Conservation (phyloP, 2,113 vertebrate genomes). For the Rhea americana region DNA sequence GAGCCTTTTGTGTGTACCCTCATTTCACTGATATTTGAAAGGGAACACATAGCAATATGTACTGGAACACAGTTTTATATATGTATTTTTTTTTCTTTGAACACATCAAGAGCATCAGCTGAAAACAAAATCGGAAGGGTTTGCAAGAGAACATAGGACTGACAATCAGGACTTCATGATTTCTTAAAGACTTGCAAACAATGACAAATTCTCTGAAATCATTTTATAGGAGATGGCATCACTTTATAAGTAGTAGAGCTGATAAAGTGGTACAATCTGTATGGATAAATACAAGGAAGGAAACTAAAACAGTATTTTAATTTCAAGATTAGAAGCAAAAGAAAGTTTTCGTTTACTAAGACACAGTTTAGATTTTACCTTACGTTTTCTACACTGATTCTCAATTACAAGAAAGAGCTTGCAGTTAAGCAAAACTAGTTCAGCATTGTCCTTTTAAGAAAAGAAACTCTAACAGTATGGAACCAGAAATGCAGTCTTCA, state of each 20-base stretch:
- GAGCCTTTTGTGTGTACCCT: neutral
- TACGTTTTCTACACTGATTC: neutral
- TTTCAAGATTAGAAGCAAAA: neutral
- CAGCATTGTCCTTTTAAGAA: neutral
- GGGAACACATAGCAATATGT: neutral
- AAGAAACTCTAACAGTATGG: neutral
- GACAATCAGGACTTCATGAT: accelerated
- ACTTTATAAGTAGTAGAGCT: neutral
- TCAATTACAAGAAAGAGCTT: neutral
- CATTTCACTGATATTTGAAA: neutral
- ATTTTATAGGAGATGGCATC: neutral
- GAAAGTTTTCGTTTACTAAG: neutral
- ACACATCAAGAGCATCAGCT: neutral
- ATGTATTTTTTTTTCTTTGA: neutral
- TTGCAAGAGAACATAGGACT: neutral
- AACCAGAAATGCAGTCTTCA: neutral
- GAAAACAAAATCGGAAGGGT: neutral
- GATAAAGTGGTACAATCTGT: neutral
- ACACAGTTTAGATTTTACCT: neutral
- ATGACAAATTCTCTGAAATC: neutral
- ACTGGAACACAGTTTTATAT: neutral
- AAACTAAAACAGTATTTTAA: neutral
- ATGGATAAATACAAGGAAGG: neutral
- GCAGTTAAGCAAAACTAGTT: neutral
- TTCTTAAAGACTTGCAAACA: neutral